phyloP scores from a whole-genome alignment of 1,140 invertebrate species.

The Diachasmimorpha longicaudata region DNA sequence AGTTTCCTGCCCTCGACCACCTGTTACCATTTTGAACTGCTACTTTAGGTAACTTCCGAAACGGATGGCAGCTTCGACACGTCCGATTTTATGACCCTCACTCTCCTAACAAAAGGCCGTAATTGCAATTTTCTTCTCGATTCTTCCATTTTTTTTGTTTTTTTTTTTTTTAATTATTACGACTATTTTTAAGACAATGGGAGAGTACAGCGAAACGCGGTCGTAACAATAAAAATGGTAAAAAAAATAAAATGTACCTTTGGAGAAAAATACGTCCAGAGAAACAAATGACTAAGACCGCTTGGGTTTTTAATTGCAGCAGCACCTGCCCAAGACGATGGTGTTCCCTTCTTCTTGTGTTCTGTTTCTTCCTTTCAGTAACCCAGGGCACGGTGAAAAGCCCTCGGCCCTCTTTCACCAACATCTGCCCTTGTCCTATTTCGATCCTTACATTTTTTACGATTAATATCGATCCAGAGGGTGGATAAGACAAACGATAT shows the following conservation, averaged over 20 bases:
- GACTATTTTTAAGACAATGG: background rate
- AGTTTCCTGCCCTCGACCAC: conserved; percentile 55
- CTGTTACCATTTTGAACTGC: conserved; percentile 45
- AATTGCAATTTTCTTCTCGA: background rate
- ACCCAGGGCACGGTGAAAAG: background rate
- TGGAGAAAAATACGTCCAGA: conserved; percentile 36
- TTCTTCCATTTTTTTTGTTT: background rate
- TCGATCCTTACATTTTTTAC: background rate
- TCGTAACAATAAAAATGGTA: conserved; percentile 40
- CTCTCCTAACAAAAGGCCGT: background rate
- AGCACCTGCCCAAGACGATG: conserved; percentile 24
- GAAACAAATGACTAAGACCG: conserved; percentile 44
- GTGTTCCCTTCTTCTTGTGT: conserved; percentile 17
- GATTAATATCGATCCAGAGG: background rate
- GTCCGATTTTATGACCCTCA: background rate
- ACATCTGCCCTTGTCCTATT: background rate
- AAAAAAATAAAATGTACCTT: conserved; percentile 3
- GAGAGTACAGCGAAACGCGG: background rate
- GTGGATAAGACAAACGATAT: conserved; percentile 1
- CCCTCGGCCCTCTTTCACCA: background rate
- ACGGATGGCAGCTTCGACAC: background rate
- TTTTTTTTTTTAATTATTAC: background rate
- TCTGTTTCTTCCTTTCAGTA: background rate
- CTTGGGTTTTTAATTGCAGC: conserved; percentile 47
- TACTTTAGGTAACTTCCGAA: background rate